These are phyloP conservation scores for Melanotaenia trifasciata DNA, from an alignment of 2,797 vertebrate species.

Conservation along the genomic window DNA sequence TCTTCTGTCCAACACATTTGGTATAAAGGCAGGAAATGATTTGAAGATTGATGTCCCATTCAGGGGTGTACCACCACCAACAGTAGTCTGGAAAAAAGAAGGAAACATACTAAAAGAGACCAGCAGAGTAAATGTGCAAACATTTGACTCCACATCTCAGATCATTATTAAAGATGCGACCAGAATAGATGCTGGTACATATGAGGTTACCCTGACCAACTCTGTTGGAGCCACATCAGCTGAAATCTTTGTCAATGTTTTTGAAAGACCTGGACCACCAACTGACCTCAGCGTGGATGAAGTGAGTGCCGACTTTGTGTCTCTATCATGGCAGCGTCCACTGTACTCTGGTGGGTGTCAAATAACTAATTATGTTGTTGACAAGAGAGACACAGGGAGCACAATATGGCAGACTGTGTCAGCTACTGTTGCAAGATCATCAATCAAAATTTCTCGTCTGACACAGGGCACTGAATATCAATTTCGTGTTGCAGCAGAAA, in stretches of 20 bases:
- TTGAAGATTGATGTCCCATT: conserved; percentile 95
- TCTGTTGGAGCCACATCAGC: conserved; percentile 85
- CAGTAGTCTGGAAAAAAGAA: conserved; percentile 91
- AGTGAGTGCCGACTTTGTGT: conserved; percentile 91
- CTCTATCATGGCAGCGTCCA: conserved; percentile 93
- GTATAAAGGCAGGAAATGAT: conserved; percentile 92
- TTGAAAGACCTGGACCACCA: conserved; percentile 94
- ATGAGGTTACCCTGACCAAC: conserved; percentile 90
- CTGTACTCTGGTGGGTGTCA: conserved; percentile 94
- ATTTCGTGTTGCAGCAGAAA: conserved; percentile 95
- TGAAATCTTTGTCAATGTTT: conserved; percentile 89
- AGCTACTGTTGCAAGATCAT: conserved; percentile 94
- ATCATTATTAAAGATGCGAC: conserved; percentile 91
- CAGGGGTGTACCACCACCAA: conserved; percentile 89
- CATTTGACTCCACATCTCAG: conserved; percentile 88
- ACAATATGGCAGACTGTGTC: conserved; percentile 93
- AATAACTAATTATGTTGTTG: conserved; percentile 95
- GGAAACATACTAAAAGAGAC: conserved; percentile 91
- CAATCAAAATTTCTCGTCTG: conserved; percentile 91
- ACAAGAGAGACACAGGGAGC: conserved; percentile 94
- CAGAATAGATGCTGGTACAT: conserved; percentile 90
- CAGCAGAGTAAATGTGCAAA: conserved; percentile 90
- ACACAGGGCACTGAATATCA: conserved; percentile 94
- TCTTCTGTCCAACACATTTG: conserved; percentile 91
- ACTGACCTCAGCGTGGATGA: conserved; percentile 89